Evolutionary conservation across 2,888 invertebrate species (phyloP).

Genomic region (Scelioninae gen. 2): DNA sequence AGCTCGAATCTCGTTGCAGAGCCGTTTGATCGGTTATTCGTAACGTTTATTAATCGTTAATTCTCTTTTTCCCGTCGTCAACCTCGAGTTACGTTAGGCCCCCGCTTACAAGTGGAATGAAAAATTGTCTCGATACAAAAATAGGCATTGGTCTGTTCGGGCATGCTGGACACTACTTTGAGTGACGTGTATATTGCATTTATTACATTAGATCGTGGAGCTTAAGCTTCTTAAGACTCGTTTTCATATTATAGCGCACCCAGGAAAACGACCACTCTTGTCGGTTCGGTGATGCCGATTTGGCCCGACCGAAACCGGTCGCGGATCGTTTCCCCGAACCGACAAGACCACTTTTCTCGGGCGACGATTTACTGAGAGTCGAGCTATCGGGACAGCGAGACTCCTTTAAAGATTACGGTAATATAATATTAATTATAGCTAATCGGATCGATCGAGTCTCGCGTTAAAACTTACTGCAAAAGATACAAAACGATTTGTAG

Average conservation of each 20-base stretch:
- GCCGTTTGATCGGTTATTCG: constrained; percentile 54
- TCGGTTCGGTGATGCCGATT: constrained; percentile 17
- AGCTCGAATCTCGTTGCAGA: constrained; percentile 61
- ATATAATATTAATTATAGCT: constrained; percentile 60
- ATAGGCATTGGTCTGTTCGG: constrained; percentile 62
- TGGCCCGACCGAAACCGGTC: too few species aligned
- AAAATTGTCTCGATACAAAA: constrained; percentile 62
- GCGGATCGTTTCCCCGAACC: constrained; percentile 25
- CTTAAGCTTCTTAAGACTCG: constrained; percentile 58
- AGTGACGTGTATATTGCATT: constrained; percentile 59
- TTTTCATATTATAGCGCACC: constrained; percentile 52
- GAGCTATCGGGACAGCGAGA: constrained; percentile 61
- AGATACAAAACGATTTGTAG: constrained; percentile 61
- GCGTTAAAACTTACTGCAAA: constrained; percentile 62
- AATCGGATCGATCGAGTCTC: constrained; percentile 61
- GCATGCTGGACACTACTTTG: constrained; percentile 60
- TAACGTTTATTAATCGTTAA: constrained; percentile 42
- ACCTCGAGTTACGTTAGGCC: constrained; percentile 58
- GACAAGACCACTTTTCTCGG: constrained; percentile 26
- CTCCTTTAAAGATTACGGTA: constrained; percentile 56
- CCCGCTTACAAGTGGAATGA: constrained; percentile 59
- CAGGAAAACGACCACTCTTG: constrained; percentile 17
- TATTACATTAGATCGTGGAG: constrained; percentile 59
- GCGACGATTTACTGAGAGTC: constrained; percentile 48
- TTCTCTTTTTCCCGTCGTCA: constrained; percentile 38